Base-by-base conservation (phyloP, 92 coral and sea anemone species). In the Blastomussa wellsi region DNA sequence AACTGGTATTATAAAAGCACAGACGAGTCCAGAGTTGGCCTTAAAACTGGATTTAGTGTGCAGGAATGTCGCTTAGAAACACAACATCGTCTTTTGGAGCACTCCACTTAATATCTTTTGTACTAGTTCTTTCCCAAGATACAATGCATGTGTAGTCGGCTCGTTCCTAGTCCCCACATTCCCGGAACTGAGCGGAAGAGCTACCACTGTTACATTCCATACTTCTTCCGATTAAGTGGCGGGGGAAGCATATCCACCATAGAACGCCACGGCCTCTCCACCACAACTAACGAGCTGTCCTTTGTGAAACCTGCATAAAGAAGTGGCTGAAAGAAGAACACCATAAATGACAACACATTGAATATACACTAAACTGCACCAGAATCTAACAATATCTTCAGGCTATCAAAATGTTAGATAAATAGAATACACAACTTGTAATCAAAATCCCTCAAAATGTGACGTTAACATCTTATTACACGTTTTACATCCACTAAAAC, bases 241-340 rank as follows among this genome's bases (percentile, higher is more conserved):
- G 99, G 97, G 1, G 99, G 99, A 13, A 96, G 69, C 32, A 83
- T 87, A 37, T 96, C 98, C 81, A 94, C 49, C 17, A 94, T 88
- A 38, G 95, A 77, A 48, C 90, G 65, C 98, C 97, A 92, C 1
- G 99, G 95, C 84, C 98, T 87, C 86, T 96, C 99, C 15, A 94
- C 97, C 33, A 90, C 94, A 68, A 95, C 99, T 62, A 96, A 68
- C 16, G 96, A 89, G 15, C 89, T 85, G 75, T 94, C 95, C 3
- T 67, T 64, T 75, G 89, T 85, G 65, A 91, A 92, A 37, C 98
- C 98, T 44, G 90, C 64, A 70, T 88, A 93, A 55, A 96, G 84
- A 11, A 94, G 70, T 13, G 94, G 92, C 95, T 92, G 78, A 76
- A 83, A 82, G 2, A 55, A 26, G 62, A 8, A 32, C 13, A 29